phyloP scores from a whole-genome alignment of 2,113 vertebrate species.

The pig (Sus scrofa) region T2T-Sscrofa CM000814.6:68029001-68029500 shows the following conservation, averaged over 20 bases:
- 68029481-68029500: conserved; percentile 14
- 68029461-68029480: not conserved
- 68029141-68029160: not conserved
- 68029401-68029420: not conserved
- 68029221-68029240: not conserved
- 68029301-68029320: not conserved
- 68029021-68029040: not conserved
- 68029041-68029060: not conserved
- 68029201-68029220: conserved; percentile 26
- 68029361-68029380: not conserved
- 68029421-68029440: not conserved
- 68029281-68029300: conserved; percentile 5
- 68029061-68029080: conserved; percentile 8
- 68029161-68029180: not conserved
- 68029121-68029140: not conserved
- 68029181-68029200: not conserved
- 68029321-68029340: not conserved
- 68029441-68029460: not conserved
- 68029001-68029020: not conserved
- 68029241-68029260: not conserved
- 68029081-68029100: conserved; percentile 11
- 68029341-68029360: not conserved
- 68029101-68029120: too few species aligned
- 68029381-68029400: not conserved
- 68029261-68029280: not conserved